Evolutionary conservation across 2,888 invertebrate species (phyloP).

Genomic region (Deroplatys truncata): DNA sequence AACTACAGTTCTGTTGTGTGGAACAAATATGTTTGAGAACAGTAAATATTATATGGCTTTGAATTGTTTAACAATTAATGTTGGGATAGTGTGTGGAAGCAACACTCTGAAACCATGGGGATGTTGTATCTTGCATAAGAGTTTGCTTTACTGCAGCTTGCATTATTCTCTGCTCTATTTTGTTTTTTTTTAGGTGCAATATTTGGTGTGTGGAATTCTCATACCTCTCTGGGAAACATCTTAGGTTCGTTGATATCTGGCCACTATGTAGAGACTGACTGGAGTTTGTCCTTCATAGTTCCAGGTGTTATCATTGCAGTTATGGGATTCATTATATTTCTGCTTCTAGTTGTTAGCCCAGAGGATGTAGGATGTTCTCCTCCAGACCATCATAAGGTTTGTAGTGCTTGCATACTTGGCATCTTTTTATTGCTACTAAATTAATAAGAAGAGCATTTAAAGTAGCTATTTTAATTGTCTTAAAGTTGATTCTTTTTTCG

Average conservation of each 20-base stretch:
- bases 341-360: conserved; percentile 83
- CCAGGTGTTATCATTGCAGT: conserved; percentile 79
- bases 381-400: conserved; percentile 38
- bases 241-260: conserved; percentile 88
- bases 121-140: too few species aligned
- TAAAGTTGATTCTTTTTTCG: background rate
- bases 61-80: too few species aligned
- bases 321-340: conserved; percentile 69
- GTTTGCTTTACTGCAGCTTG: too few species aligned
- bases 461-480: conserved; percentile 6
- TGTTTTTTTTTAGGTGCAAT: conserved; percentile 56
- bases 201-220: conserved; percentile 96
- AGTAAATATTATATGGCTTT: too few species aligned
- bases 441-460: conserved; percentile 36
- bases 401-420: background rate
- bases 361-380: conserved; percentile 62
- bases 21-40: too few species aligned
- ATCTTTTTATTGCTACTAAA: conserved; percentile 33
- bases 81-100: too few species aligned
- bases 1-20: too few species aligned
- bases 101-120: too few species aligned
- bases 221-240: conserved; percentile 94
- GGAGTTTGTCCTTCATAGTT: conserved; percentile 89
- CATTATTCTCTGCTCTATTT: background rate
- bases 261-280: conserved; percentile 76